Evolutionary conservation across 2,113 vertebrate genomes (phyloP).

Genomic region (Notarius quadriscutis): DNA sequence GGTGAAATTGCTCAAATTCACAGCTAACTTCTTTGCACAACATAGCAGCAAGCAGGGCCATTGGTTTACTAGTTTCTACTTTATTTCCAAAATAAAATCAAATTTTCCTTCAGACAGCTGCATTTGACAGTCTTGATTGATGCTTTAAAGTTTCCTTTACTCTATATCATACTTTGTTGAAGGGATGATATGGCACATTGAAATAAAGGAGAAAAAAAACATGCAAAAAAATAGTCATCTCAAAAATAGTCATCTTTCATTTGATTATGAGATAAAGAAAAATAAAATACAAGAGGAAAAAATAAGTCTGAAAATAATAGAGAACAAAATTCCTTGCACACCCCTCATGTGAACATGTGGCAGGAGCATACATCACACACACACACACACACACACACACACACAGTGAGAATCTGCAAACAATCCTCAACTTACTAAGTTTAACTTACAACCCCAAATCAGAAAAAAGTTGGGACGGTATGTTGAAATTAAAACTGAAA

Average conservation of each 20-base stretch:
- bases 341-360: not conserved
- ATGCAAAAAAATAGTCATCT: not conserved
- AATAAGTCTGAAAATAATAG: not conserved
- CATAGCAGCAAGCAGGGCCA: constrained; percentile 3
- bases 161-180: not conserved
- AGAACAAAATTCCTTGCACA: not conserved
- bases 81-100: not conserved
- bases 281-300: not conserved
- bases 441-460: too few species aligned
- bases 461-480: too few species aligned
- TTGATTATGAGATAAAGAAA: not conserved
- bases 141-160: not conserved
- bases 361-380: constrained; percentile 50
- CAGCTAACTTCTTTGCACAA: not conserved
- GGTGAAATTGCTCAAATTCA: constrained; percentile 6
- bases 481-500: too few species aligned
- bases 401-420: not conserved
- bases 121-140: not conserved
- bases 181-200: not conserved
- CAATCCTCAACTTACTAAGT: too few species aligned
- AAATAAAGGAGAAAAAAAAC: not conserved
- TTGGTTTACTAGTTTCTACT: not conserved
- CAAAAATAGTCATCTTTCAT: not conserved
- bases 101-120: not conserved
- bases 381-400: constrained; percentile 48